Conservation (phyloP, 92 coral and sea anemone genomes). For the Galaxea fascicularis region DNA sequence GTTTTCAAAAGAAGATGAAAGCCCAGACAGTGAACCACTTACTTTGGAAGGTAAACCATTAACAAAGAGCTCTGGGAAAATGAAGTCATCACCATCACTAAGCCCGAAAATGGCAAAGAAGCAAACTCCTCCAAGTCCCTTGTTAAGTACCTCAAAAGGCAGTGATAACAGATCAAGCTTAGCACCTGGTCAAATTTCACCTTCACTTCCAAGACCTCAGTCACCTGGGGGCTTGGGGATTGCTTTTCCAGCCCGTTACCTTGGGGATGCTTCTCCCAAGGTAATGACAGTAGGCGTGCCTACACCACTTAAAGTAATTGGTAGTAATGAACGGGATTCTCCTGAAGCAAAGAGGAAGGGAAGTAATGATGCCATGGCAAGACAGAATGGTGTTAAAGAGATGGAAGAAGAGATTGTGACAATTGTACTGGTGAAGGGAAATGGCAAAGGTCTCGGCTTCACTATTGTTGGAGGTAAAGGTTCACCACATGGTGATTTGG, state of each 20-base stretch:
- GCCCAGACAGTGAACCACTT: conserved; percentile 79
- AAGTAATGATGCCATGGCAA: conserved; percentile 2
- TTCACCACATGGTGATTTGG: conserved; percentile 89
- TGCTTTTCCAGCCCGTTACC: conserved; percentile 68
- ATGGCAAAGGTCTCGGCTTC: conserved; percentile 93
- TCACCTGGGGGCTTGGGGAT: conserved; percentile 68
- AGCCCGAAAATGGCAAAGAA: conserved; percentile 54
- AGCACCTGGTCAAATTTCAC: conserved; percentile 40
- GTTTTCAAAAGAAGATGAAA: conserved; percentile 68
- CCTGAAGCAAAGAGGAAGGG: conserved; percentile 66
- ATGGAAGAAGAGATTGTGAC: conserved; percentile 73
- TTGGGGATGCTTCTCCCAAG: conserved; percentile 51
- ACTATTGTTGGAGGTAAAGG: conserved; percentile 98
- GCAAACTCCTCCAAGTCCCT: conserved; percentile 5
- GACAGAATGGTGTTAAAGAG: conserved; percentile 14
- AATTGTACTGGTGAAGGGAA: conserved; percentile 88
- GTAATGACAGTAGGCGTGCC: conserved; percentile 77
- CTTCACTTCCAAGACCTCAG: conserved; percentile 58
- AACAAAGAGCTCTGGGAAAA: background rate
- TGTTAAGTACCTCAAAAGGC: conserved; percentile 31
- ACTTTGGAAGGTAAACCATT: conserved; percentile 80
- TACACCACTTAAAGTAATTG: conserved; percentile 69
- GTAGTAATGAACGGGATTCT: conserved; percentile 81
- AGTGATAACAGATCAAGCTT: conserved; percentile 15
- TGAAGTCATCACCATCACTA: conserved; percentile 34